These are phyloP conservation scores for Nomada fabriciana DNA, from an alignment of 2,888 invertebrate genomes.

Conservation along the genomic window DNA sequence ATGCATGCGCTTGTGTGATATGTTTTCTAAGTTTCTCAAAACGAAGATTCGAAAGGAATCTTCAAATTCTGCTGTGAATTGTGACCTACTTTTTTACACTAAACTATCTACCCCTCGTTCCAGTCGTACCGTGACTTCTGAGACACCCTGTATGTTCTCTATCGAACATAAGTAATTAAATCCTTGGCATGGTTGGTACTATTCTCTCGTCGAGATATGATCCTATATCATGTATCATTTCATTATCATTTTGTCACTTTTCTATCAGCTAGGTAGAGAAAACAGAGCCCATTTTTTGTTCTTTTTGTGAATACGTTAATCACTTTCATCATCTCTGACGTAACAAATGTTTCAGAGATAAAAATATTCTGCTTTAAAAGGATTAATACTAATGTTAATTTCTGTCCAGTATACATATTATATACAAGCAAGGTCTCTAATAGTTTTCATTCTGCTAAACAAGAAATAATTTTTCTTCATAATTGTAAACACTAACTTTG, in stretches of 20 bases:
- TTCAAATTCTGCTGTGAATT: too few relatives aligned
- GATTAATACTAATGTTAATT: background rate
- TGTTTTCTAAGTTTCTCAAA: too few relatives aligned
- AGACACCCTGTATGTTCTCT: background rate
- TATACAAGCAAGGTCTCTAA: too few relatives aligned
- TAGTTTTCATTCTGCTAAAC: too few relatives aligned
- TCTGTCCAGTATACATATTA: too few relatives aligned
- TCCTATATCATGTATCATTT: conserved; percentile 1
- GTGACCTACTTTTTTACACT: too few relatives aligned
- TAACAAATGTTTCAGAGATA: background rate
- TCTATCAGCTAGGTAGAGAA: conserved; percentile 9
- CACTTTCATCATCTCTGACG: background rate
- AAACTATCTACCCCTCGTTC: too few relatives aligned
- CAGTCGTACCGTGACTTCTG: too few relatives aligned
- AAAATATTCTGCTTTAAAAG: background rate
- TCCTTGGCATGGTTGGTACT: conserved; percentile 27
- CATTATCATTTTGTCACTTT: conserved; percentile 17
- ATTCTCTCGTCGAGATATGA: background rate
- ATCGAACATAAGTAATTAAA: conserved; percentile 1
- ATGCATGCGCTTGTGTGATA: background rate
- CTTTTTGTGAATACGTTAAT: background rate
- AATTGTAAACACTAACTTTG: too few relatives aligned
- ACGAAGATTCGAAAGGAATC: too few relatives aligned
- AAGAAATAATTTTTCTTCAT: too few relatives aligned
- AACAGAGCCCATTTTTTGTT: too few relatives aligned